A percentile compares a stretch with the other conserved stretches of the same genome.
Evolutionary conservation across 2,113 vertebrate species (phyloP).

Genomic region (Sisor rabdophorus): DNA sequence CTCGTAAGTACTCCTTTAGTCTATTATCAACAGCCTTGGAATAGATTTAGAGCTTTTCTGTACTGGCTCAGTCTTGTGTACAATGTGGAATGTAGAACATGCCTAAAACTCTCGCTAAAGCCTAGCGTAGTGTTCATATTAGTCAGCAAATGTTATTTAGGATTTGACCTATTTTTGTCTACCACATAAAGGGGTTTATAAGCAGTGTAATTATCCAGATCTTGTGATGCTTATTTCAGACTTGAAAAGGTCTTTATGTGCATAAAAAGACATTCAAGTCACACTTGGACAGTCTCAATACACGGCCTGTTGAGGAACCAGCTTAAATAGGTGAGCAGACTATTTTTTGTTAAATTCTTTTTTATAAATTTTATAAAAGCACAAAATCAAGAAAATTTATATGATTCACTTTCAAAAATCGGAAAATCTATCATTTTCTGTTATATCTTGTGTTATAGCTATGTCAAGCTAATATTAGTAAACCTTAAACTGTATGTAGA

Average conservation of each 20-base stretch:
- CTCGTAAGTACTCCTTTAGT: no score
- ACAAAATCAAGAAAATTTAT: no score
- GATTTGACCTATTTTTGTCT: slow-evolving; percentile 25
- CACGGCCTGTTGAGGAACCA: slow-evolving; percentile 43
- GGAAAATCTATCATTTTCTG: no score
- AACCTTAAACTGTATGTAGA: background rate
- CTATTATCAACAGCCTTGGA: no score
- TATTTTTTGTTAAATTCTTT: background rate
- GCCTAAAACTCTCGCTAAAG: background rate
- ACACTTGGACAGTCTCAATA: slow-evolving; percentile 2
- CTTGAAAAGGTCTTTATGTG: slow-evolving; percentile 63
- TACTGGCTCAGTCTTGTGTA: no score
- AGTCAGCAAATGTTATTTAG: background rate
- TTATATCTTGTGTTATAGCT: no score
- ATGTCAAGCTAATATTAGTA: background rate
- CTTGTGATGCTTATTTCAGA: slow-evolving; percentile 66
- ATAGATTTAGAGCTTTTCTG: no score
- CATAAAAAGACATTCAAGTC: slow-evolving; percentile 37
- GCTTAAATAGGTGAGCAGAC: slow-evolving; percentile 37
- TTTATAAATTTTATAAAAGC: background rate
- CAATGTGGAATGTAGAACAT: no score
- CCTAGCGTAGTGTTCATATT: background rate
- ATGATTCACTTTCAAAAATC: no score
- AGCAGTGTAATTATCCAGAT: slow-evolving; percentile 67
- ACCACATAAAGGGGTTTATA: slow-evolving; percentile 51